Base-by-base conservation (phyloP, 92 coral and sea anemone genomes). In the Porites rus region DNA sequence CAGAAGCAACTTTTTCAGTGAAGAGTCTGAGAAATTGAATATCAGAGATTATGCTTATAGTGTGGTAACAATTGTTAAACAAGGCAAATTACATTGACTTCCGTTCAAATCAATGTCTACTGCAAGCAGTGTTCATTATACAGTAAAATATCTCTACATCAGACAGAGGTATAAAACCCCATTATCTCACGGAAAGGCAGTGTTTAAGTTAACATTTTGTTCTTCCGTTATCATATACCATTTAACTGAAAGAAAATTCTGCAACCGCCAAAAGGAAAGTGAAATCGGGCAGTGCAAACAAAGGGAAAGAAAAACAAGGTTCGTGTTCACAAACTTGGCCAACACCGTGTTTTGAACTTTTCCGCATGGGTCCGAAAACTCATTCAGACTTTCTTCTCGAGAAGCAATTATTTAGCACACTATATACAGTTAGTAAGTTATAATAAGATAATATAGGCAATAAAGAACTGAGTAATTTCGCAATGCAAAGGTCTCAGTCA, bases 261-360 rank as follows among this genome's bases (percentile, higher is more conserved):
- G 22, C 53, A 12, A 51, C 54, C 19, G 62, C 73, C 6, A 62
- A 38, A 31, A 51, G 38, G 8, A 17, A 59, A 24, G 58, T 70
- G 58, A 63, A 43, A 31, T 17, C 58, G 77, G 17, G 76, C 7
- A 81, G 71, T 56, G 58, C 61, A 70, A 81, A 70, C 86, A 81
- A 81, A 81, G 70, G 58, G 22, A 58, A 81, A 56, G 66, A 28
- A 66, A 58, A 70, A 28, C 68, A 11, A 6, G 77, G 59, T 81
- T 81, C 53, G 25, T 81, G 77, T 69, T 54, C n/a, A n/a, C n/a
- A 69, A 63, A 69, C 67, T 72, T 69, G 77, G 86, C 86, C 70
- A 81, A 81, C 77, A 69, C n/a, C 50, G 65, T 43, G 59, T 56
- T 70, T 81, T 43, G 43, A 81, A 70, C 70, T 69, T 38, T 43